Percentiles rank a stretch among this genome's conserved stretches.
Evolutionary conservation across 2,888 invertebrate genomes (phyloP).

Genomic region (Macrostomum cliftonense): DNA sequence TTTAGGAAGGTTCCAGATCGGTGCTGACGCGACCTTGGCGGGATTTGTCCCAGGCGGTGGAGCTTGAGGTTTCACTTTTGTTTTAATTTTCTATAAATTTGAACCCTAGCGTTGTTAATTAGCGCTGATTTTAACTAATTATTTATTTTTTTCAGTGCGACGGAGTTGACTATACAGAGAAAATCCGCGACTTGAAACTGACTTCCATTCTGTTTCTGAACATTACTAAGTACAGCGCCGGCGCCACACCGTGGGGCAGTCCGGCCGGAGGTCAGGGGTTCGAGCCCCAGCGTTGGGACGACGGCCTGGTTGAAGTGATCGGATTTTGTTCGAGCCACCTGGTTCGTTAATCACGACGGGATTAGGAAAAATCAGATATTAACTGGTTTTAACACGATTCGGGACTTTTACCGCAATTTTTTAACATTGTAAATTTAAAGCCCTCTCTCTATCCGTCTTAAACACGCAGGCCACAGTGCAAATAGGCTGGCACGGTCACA

Average conservation of each 20-base stretch:
- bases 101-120: too few relatives aligned
- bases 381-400: too few relatives aligned
- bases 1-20: slow-evolving; percentile 84
- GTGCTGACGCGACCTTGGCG: slow-evolving; percentile 86
- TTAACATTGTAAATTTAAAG: too few relatives aligned
- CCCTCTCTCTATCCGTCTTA: too few relatives aligned
- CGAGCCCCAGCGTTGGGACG: slow-evolving; percentile 58
- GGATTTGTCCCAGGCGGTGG: slow-evolving; percentile 62
- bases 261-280: slow-evolving; percentile 12
- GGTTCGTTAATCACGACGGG: background rate
- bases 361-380: too few relatives aligned
- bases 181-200: slow-evolving; percentile 67
- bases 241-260: slow-evolving; percentile 77
- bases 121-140: too few relatives aligned
- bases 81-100: too few relatives aligned
- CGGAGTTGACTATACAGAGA: slow-evolving; percentile 67
- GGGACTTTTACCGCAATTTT: too few relatives aligned
- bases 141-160: slow-evolving; percentile 72
- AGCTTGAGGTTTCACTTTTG: slow-evolving; percentile 1
- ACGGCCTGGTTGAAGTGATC: slow-evolving; percentile 79
- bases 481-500: slow-evolving; percentile 88
- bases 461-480: slow-evolving; percentile 60
- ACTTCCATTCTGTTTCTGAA: slow-evolving; percentile 83
- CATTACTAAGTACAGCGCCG: slow-evolving; percentile 81
- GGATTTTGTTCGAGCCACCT: slow-evolving; percentile 44